phyloP scores from a whole-genome alignment of 2,113 vertebrate genomes.

The Typhlomys cinereus region DNA sequence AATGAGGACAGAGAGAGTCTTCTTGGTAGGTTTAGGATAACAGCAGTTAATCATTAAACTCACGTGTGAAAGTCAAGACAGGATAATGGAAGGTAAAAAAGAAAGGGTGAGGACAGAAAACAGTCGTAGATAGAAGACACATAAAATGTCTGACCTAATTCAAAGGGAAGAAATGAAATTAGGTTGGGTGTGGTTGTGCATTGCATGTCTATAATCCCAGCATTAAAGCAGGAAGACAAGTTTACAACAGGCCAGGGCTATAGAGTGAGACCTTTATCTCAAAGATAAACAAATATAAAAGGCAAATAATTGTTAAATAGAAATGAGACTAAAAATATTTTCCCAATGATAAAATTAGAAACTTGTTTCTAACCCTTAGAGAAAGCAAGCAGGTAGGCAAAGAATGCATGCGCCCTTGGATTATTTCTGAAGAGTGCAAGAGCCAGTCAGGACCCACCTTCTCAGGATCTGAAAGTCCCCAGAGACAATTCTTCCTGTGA shows the following conservation, averaged over 20 bases:
- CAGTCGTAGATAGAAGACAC: neutral
- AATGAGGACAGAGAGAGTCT: neutral
- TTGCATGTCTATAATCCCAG: neutral
- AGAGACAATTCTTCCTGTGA: neutral
- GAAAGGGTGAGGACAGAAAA: neutral
- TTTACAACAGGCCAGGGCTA: neutral
- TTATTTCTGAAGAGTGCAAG: neutral
- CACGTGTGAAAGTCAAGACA: neutral
- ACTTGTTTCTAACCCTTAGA: neutral
- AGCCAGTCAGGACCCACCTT: neutral
- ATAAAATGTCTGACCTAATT: neutral
- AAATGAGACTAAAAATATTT: slow-evolving; percentile 1
- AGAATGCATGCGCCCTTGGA: neutral
- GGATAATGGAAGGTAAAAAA: slow-evolving; percentile 14
- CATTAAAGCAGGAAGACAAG: neutral
- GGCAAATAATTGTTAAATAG: neutral
- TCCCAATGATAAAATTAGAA: neutral
- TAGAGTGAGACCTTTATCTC: neutral
- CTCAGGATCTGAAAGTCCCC: neutral
- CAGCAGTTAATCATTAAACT: slow-evolving; percentile 37
- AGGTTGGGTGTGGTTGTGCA: neutral
- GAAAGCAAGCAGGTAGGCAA: neutral
- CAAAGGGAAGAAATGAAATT: neutral
- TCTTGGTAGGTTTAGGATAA: neutral
- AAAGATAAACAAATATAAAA: neutral